These are phyloP conservation scores for Bombus waltoni DNA, from an alignment of 1,140 invertebrate species.

Conservation along the genomic window DNA sequence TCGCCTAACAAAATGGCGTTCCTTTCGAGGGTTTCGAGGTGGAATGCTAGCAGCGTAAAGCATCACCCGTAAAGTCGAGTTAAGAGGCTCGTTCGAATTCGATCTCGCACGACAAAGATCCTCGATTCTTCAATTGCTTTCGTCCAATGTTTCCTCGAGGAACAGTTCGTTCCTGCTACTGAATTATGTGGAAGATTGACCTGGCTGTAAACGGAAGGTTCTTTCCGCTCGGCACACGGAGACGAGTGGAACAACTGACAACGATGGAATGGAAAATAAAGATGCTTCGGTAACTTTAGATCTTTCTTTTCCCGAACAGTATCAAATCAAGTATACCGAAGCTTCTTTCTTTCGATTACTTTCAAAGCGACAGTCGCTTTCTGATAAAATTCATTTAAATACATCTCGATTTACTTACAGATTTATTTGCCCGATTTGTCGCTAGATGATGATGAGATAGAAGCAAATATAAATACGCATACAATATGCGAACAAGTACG, in stretches of 20 bases:
- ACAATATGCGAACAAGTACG: background rate
- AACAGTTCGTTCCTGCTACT: slow-evolving; percentile 28
- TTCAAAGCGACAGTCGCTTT: background rate
- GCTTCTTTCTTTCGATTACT: background rate
- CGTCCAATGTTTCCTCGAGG: background rate
- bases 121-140: slow-evolving; percentile 38
- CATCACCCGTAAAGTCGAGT: slow-evolving; percentile 55
- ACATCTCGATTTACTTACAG: background rate
- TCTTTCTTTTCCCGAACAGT: too few species aligned
- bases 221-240: background rate
- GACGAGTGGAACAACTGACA: background rate
- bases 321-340: background rate
- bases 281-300: background rate
- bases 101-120: slow-evolving; percentile 31
- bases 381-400: background rate
- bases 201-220: slow-evolving; percentile 22
- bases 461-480: too few species aligned
- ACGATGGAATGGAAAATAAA: slow-evolving; percentile 23
- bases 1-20: slow-evolving; percentile 64
- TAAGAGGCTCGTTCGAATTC: slow-evolving; percentile 62
- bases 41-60: slow-evolving; percentile 9
- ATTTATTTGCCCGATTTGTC: background rate
- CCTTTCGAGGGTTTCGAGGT: slow-evolving; percentile 16
- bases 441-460: too few species aligned
- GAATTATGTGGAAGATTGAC: slow-evolving; percentile 54